Conservation (phyloP, 2,113 vertebrate species). For the Gnathochromis pfefferi region DNA sequence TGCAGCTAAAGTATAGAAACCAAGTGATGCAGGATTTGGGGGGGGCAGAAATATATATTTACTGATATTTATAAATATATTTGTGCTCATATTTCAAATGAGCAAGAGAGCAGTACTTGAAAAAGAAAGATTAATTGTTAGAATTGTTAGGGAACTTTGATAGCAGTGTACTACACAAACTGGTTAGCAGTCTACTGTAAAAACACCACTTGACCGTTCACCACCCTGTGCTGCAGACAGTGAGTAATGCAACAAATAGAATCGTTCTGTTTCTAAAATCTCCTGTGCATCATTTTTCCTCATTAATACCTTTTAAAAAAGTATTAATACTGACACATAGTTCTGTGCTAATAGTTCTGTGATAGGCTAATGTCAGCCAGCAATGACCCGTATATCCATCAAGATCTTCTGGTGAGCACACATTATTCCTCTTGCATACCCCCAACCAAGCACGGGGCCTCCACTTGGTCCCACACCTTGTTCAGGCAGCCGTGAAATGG, state of each 20-base stretch:
- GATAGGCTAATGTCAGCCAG: neutral
- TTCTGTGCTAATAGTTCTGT: neutral
- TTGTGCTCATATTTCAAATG: neutral
- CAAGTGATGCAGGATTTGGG: neutral
- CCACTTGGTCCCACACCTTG: conserved; percentile 48
- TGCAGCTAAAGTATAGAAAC: neutral
- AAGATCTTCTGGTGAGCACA: neutral
- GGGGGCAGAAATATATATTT: neutral
- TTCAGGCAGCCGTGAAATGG: conserved; percentile 57
- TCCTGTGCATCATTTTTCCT: rapidly evolving
- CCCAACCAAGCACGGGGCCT: conserved; percentile 14
- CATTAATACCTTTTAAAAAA: rapidly evolving
- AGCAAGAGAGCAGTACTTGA: neutral
- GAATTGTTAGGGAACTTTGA: neutral
- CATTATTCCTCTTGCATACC: conserved; percentile 30
- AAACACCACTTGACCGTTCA: rapidly evolving
- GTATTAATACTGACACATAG: neutral
- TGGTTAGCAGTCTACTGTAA: neutral
- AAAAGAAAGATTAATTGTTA: neutral
- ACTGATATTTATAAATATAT: neutral
- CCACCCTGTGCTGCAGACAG: neutral
- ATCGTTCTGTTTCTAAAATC: neutral
- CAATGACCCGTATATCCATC: neutral
- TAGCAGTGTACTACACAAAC: neutral
- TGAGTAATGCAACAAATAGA: neutral